Conservation (phyloP, 1,140 invertebrate genomes). For the Trichonephila inaurata region DNA sequence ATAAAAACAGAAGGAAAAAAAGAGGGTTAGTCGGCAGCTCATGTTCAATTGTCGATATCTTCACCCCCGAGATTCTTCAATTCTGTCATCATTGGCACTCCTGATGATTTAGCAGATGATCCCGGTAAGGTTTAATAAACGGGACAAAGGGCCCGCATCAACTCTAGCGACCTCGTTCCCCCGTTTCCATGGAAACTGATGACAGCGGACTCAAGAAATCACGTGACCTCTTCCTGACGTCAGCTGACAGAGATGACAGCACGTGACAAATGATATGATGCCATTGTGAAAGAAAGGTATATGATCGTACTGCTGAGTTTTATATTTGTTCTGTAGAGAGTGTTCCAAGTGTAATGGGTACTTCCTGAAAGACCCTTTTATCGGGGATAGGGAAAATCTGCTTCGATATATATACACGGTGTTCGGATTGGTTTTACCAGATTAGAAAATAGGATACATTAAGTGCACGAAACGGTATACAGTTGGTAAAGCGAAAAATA, state of each 20-base stretch:
- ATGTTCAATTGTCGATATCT: conserved; percentile 3
- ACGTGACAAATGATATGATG: conserved; percentile 61
- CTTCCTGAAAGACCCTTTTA: not conserved
- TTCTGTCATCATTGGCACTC: not conserved
- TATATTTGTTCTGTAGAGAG: conserved; percentile 49
- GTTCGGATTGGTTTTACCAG: not conserved
- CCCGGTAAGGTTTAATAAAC: conserved; percentile 18
- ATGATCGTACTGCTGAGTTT: conserved; percentile 32
- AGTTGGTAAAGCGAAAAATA: no score
- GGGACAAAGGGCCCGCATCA: conserved; percentile 44
- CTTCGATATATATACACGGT: not conserved
- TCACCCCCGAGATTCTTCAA: conserved; percentile 15
- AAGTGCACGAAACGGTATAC: no score
- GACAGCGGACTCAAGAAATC: conserved; percentile 50
- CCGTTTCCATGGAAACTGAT: conserved; percentile 47
- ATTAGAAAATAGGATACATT: not conserved
- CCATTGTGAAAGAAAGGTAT: conserved; percentile 48
- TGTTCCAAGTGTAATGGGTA: conserved; percentile 27
- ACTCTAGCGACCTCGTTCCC: conserved; percentile 49
- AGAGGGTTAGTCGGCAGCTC: not conserved
- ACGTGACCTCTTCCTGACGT: conserved; percentile 39
- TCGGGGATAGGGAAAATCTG: not conserved
- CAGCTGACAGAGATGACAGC: conserved; percentile 66
- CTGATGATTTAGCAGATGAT: conserved; percentile 56
- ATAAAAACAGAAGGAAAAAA: not conserved